Base-by-base conservation (phyloP, 2,888 invertebrate species). In the Cryptocheilus praepositus region DNA sequence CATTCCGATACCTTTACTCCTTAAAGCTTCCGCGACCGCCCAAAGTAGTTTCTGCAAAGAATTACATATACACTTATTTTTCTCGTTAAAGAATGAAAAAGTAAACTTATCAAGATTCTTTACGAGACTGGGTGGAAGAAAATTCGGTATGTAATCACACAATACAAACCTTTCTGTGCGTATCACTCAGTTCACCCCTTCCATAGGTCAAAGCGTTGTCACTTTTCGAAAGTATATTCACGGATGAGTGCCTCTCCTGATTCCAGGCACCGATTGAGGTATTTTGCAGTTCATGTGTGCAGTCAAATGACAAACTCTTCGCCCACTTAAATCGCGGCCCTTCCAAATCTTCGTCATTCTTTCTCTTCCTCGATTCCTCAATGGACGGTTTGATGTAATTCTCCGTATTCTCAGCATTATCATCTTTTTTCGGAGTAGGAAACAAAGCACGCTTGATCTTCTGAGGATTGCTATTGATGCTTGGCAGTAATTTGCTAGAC, bases 11-110 rank as follows among this genome's bases (percentile, higher is more conserved):
- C 94, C 94, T 85, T 93, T 93, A 25, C 91, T 90, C 52, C 94
- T 92, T 18, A 95, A 89, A 0, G 95, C 94, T 82, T 94, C 93
- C 2, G 95, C 93, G 3, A 95, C 94, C 0, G 95, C 95, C 95
- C 95, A 95, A 18, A 95, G 89, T 25, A 95, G 89, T 91, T 95
- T 95, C 94, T 94, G 85, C 54, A 89, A 87, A 68, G 45, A 71
- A 60, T 57, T 56, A 65, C 36, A 11, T 64, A 51, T 53, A 5
- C 5, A 25, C 2, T 25, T 3, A 25, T 25, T 25, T 25, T 25
- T 25, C 25, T 5, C 25, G n/a, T n/a, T n/a, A n/a, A n/a, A n/a
- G n/a, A n/a, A n/a, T n/a, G 3, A 25, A 25, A 25, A 25, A 25
- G 25, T 25, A 25, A 2, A 25, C 5, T 3, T 25, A 5, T 2